Base-by-base conservation (phyloP, 1,140 invertebrate species). In the Panonychus citri region DNA sequence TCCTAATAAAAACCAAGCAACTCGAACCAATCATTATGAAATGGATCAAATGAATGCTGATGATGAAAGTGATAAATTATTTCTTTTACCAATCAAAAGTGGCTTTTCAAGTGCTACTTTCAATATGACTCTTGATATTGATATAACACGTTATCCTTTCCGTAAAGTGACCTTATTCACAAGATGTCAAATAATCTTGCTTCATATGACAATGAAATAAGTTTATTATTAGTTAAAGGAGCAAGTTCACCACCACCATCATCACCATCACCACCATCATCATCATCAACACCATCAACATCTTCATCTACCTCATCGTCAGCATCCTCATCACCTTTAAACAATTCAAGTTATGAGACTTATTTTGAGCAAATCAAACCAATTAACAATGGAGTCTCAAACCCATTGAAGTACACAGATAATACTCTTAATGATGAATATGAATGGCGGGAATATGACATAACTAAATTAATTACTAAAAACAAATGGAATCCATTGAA, bases 401-500 rank as follows among this genome's bases (percentile, higher is more conserved):
- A 46, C 19, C 43, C 43, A n/a, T 46, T 30, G 7, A 25, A 13
- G 24, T 40, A 39, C 34, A 40, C 24, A 5, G 53, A 54, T 15
- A 54, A 39, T 42, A 17, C 15, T 37, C 25, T 54, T 28, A 24
- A 54, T 28, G 25, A 37, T 26, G 19, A 24, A n/a, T 40, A 27
- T 37, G 13, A 39, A 26, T 54, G 53, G 53, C 28, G n/a, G 13
- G 53, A 54, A 26, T 54, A 54, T 28, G 37, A 54, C 39, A 39
- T 54, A 39, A 54, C 28, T 13, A 10, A 54, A 54, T 15, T 54
- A 1, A 24, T 54, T 24, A 39, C 21, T 10, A 27, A 54, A 24
- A 7, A 39, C 13, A 39, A 13, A 7, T 17, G 15, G 34, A 26
- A 40, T 51, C 28, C 24, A 27, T 28, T 17, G 21, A 21, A 37